phyloP scores from a whole-genome alignment of 2,888 invertebrate genomes.

The Apamea anceps region DNA sequence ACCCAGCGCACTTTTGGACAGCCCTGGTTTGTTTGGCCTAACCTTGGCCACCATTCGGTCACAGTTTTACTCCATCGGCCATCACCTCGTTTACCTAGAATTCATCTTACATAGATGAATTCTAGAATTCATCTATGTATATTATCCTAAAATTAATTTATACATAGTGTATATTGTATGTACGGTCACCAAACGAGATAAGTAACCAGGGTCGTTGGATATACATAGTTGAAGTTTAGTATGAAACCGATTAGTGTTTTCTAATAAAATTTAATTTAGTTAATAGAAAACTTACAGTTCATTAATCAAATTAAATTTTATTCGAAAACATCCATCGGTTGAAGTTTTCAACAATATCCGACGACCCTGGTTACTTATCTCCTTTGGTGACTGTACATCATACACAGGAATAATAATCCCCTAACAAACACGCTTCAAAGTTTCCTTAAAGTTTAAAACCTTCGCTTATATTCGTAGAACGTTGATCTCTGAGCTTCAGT shows the following conservation, averaged over 20 bases:
- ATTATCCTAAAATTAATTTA: not conserved
- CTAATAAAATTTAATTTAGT: too few species aligned
- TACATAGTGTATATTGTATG: not conserved
- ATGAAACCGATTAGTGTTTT: too few species aligned
- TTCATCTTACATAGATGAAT: too few species aligned
- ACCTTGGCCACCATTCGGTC: not conserved
- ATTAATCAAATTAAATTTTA: too few species aligned
- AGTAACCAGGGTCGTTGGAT: too few species aligned
- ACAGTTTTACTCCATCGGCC: too few species aligned
- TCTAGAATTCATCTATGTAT: not conserved
- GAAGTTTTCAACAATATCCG: too few species aligned
- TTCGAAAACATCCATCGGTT: too few species aligned
- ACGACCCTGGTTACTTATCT: too few species aligned
- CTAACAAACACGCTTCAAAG: slow-evolving; percentile 18
- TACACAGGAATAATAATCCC: not conserved
- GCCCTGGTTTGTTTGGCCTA: not conserved
- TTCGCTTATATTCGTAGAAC: slow-evolving; percentile 26
- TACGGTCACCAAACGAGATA: not conserved
- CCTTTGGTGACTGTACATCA: not conserved
- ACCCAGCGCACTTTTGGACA: too few species aligned
- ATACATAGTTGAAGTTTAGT: too few species aligned
- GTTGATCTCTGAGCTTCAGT: slow-evolving; percentile 64
- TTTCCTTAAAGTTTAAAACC: slow-evolving; percentile 41
- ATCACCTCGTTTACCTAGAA: not conserved
- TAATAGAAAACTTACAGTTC: too few species aligned